Evolutionary conservation across 1,140 invertebrate genomes (phyloP), one percentile per base, ranked within the genome.

Genomic region (Lineus longissimus): DNA sequence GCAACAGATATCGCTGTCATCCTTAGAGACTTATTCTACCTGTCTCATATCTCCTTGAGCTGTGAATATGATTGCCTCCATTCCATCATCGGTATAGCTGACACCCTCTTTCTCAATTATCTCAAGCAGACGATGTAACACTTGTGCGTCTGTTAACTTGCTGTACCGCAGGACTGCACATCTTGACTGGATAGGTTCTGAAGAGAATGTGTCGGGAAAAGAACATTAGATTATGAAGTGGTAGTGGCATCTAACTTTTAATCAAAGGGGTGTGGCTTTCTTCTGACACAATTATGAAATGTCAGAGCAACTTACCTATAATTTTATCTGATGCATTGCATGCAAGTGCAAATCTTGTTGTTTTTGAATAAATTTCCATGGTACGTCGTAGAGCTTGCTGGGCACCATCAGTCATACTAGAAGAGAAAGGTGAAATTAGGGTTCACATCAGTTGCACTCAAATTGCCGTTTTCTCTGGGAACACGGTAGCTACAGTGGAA

Each of bases 301-400:
- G n/a, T n/a, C n/a, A n/a, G n/a, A n/a, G n/a, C n/a, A 36, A 65
- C 64, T 63, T 68, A 86, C 85, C 86, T 68, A 99, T 99, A 55
- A 99, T 97, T 84, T 98, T 98, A 76, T 99, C 96, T 65, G 94
- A 98, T 67, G 94, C 93, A 80, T 99, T 99, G 78, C 97, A 99
- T 54, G 97, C 97, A 1, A 99, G 84, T 2, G 95, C 95, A 86
- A 99, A 99, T 68, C 97, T 85, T 1, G 97, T 99, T 9, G 96
- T 99, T 76, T 90, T 90, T 56, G 94, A 97, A 81, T 97, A 99
- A 54, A 98, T 89, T 82, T 99, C 97, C 96, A 99, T 99, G 2
- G 95, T 99, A 73, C 97, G 86, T 17, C 97, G 86, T 31, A 99
- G 81, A 2, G 97, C 97, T 81, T 98, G 95, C 79, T 98, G 95